These are phyloP conservation scores for Eupeodes latifasciatus DNA, from an alignment of 2,888 invertebrate species.

Conservation along the genomic window DNA sequence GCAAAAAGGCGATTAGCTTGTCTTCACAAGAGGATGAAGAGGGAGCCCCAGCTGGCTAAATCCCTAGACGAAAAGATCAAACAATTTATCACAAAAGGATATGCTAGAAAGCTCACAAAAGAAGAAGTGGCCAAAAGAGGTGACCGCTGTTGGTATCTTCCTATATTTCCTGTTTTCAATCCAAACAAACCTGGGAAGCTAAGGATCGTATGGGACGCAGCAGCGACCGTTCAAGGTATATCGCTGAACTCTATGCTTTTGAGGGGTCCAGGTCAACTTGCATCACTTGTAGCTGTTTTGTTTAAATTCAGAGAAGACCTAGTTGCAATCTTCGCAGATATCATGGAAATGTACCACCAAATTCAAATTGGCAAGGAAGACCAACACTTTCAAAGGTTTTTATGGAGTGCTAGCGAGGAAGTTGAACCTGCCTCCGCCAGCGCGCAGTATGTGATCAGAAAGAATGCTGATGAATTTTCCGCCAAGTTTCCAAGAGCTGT, in stretches of 20 bases:
- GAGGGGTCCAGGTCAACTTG: constrained; percentile 14
- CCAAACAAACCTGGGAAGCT: constrained; percentile 15
- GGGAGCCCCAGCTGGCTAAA: neutral
- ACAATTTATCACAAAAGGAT: constrained; percentile 13
- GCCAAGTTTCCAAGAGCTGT: neutral
- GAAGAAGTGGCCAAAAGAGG: neutral
- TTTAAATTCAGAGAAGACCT: neutral
- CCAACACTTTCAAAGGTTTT: constrained; percentile 19
- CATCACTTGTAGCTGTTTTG: neutral
- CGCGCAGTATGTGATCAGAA: neutral
- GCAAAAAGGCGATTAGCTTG: neutral
- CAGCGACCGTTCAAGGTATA: constrained; percentile 3
- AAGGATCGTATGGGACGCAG: constrained; percentile 11
- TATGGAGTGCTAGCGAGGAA: neutral
- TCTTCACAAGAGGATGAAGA: neutral
- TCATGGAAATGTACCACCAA: constrained; percentile 26
- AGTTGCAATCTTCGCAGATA: neutral
- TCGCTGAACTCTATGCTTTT: constrained; percentile 20
- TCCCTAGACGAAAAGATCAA: constrained; percentile 5
- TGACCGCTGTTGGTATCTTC: neutral
- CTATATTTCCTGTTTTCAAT: neutral
- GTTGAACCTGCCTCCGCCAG: neutral
- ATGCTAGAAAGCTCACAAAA: neutral
- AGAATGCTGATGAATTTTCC: neutral
- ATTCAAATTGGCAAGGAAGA: constrained; percentile 6